These are phyloP conservation scores for Lophius piscatorius DNA, from an alignment of 2,113 vertebrate genomes.

Conservation along the genomic window DNA sequence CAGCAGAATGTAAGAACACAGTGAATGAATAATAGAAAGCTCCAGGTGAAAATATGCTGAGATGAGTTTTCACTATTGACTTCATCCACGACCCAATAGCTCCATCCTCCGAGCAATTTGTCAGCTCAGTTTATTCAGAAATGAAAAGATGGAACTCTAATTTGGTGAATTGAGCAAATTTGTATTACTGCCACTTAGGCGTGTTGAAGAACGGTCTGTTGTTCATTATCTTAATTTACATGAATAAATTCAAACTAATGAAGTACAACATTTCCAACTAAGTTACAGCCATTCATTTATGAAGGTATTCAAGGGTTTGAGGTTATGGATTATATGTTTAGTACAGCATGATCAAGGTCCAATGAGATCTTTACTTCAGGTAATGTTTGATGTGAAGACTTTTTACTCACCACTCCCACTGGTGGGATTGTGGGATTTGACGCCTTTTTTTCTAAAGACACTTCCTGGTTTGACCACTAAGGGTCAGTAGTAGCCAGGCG, in stretches of 20 bases:
- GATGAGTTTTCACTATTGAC: slow-evolving; percentile 35
- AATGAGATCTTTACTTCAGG: neutral
- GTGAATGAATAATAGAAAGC: slow-evolving; percentile 28
- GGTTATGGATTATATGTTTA: neutral
- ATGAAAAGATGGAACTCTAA: slow-evolving; percentile 42
- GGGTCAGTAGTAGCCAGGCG: slow-evolving; percentile 50
- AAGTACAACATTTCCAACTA: neutral
- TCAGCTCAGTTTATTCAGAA: slow-evolving; percentile 38
- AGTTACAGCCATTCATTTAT: neutral
- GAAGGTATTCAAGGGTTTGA: neutral
- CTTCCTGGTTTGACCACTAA: slow-evolving; percentile 46
- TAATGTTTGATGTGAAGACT: neutral
- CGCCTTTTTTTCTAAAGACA: neutral
- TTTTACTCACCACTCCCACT: neutral
- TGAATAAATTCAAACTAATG: neutral
- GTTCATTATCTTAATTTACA: slow-evolving; percentile 16
- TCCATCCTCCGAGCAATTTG: slow-evolving; percentile 29
- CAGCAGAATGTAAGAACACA: slow-evolving; percentile 1
- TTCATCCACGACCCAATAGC: slow-evolving; percentile 44
- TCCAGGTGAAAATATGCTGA: slow-evolving; percentile 15
- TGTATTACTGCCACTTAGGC: slow-evolving; percentile 2
- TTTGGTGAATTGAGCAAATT: slow-evolving; percentile 20
- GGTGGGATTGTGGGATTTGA: neutral
- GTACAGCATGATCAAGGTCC: neutral
- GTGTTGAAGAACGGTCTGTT: slow-evolving; percentile 14